phyloP scores from a whole-genome alignment of 1,140 invertebrate genomes.

The Wasmannia auropunctata region DNA sequence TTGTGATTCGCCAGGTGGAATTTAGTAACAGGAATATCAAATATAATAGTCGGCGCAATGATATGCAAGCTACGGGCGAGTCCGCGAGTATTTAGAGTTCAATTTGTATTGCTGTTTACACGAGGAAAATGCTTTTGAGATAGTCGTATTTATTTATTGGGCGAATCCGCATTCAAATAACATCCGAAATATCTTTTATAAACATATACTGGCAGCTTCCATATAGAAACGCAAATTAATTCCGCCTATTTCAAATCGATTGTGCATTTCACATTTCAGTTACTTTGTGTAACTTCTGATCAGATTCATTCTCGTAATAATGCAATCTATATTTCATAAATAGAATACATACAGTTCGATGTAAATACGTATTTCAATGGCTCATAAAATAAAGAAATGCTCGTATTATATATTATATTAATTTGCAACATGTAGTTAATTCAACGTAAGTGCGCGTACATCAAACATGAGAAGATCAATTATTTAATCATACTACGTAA shows the following conservation, averaged over 20 bases:
- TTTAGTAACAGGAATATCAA: constrained; percentile 38
- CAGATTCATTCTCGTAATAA: constrained; percentile 2
- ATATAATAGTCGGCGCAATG: constrained; percentile 16
- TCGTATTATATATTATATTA: too few relatives aligned
- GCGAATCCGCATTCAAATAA: constrained; percentile 20
- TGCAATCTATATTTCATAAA: not conserved
- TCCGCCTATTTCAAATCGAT: constrained; percentile 10
- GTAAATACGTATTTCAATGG: not conserved
- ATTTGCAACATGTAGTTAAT: not conserved
- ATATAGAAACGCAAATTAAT: constrained; percentile 32
- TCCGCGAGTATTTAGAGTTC: constrained; percentile 15
- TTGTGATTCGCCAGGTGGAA: not conserved
- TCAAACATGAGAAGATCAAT: not conserved
- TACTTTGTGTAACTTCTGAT: constrained; percentile 2
- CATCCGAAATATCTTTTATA: constrained; percentile 33
- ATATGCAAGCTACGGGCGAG: not conserved
- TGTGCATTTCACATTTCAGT: constrained; percentile 14
- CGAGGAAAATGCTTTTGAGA: constrained; percentile 16
- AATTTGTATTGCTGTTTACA: not conserved
- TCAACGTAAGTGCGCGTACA: not conserved
- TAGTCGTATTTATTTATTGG: constrained; percentile 18
- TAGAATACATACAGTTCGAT: not conserved
- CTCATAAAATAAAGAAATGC: not conserved
- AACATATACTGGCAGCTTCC: not conserved
- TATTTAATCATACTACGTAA: not conserved